phyloP scores from a whole-genome alignment of 2,888 invertebrate species.

The Agrilus mali region DNA sequence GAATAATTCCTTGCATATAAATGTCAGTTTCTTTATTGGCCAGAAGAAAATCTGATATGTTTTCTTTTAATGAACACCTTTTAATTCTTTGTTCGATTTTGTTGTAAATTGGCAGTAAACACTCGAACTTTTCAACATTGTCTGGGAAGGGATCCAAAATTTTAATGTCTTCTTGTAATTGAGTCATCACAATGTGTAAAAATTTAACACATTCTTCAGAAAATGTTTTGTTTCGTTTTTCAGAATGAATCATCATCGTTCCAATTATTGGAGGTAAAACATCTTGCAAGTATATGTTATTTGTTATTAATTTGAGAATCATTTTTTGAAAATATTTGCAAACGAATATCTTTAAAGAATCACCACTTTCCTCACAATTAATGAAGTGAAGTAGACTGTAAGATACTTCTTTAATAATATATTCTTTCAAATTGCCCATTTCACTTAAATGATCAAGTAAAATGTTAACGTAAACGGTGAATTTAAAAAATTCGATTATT shows the following conservation, averaged over 20 bases:
- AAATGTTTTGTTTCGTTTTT: slow-evolving; percentile 28
- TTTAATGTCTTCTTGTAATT: slow-evolving; percentile 37
- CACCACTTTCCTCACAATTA: slow-evolving; percentile 27
- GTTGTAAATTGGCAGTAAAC: slow-evolving; percentile 26
- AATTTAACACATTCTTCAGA: slow-evolving; percentile 31
- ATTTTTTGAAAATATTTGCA: slow-evolving; percentile 35
- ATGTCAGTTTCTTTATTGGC: slow-evolving; percentile 25
- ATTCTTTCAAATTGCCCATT: slow-evolving; percentile 37
- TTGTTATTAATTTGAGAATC: slow-evolving; percentile 34
- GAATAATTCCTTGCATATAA: slow-evolving; percentile 38
- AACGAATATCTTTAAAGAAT: slow-evolving; percentile 24
- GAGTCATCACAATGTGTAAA: slow-evolving; percentile 40
- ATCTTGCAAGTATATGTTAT: slow-evolving; percentile 34
- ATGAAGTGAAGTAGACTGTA: slow-evolving; percentile 41
- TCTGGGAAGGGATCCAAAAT: slow-evolving; percentile 41
- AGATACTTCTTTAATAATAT: slow-evolving; percentile 43
- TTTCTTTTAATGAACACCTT: slow-evolving; percentile 27
- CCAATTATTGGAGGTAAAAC: slow-evolving; percentile 41
- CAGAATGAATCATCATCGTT: slow-evolving; percentile 35
- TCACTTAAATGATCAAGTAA: slow-evolving; percentile 30
- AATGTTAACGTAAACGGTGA: slow-evolving; percentile 38
- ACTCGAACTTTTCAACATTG: slow-evolving; percentile 22
- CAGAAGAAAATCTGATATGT: slow-evolving; percentile 40
- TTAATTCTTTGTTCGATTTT: slow-evolving; percentile 24
- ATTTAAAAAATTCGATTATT: slow-evolving; percentile 43